Evolutionary conservation across 2,797 vertebrate species (phyloP), one percentile per base, ranked within the genome.

Genomic region (Mallotus villosus): DNA sequence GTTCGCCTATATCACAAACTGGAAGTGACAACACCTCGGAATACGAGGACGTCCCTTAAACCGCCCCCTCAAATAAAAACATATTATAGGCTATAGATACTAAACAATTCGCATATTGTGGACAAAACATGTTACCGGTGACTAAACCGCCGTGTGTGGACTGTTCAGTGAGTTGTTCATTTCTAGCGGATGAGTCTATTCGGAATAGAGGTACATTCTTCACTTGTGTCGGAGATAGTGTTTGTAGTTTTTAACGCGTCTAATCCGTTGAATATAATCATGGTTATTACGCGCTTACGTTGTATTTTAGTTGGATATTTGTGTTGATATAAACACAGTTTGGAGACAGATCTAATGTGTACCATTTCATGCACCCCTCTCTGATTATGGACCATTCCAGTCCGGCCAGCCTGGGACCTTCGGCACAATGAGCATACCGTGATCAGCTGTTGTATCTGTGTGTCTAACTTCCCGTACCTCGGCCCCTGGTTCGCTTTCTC

Each of bases 401-500:
- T n/a, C 70, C 37, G 61, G 73, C 85, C 82, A 67, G 49, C 1
- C 63, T 68, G 74, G 66, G 76, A 86, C 77, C 51, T 19, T 81
- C 73, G 1, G 74, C 66, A 32, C 69, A 63, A 77, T 74, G 34
- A 68, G 80, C 78, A 19, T 69, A 83, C 84, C 87, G 41, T 46
- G 41, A 88, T 92, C 93, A 92, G 89, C 90, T 91, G 92, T 80
- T 73, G 74, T 51, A 82, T 78, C 51, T 74, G 69, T 81, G 82
- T 72, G 71, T 71, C 41, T 74, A 88, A 80, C 77, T 86, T 82
- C 68, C 4, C 63, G 19, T 75, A 79, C 49, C 78, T 79, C 51
- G 63, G 74, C 71, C 53, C 9, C 32, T 49, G 62, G 34, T 68
- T 32, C 25, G 24, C 7, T 41, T 70, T 16, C 73, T 75, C 74